phyloP scores from a whole-genome alignment of 2,797 vertebrate species.

The Distichodus sexfasciatus region DNA sequence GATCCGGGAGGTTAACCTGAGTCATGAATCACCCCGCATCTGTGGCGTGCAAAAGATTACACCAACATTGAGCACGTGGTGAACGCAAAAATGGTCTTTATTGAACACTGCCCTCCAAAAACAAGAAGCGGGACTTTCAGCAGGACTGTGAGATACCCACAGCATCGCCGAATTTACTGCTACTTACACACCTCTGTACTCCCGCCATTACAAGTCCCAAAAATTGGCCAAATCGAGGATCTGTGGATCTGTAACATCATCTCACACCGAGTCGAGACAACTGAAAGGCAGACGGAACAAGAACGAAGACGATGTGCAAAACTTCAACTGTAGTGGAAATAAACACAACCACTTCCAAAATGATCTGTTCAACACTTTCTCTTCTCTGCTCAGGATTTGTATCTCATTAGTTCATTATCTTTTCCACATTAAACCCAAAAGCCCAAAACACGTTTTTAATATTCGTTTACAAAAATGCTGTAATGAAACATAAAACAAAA shows the following conservation, averaged over 20 bases:
- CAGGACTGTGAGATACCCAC: constrained; percentile 56
- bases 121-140: constrained; percentile 25
- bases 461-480: too few relatives aligned
- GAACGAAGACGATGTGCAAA: constrained; percentile 21
- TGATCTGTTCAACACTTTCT: too few relatives aligned
- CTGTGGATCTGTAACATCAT: constrained; percentile 27
- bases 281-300: neutral
- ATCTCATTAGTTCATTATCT: too few relatives aligned
- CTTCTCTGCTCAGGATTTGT: too few relatives aligned
- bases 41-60: too few relatives aligned
- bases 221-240: constrained; percentile 26
- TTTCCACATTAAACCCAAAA: too few relatives aligned
- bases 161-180: constrained; percentile 12
- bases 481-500: too few relatives aligned
- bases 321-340: constrained; percentile 17
- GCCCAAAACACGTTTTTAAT: too few relatives aligned
- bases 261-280: constrained; percentile 19
- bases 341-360: neutral
- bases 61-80: too few relatives aligned
- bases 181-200: neutral
- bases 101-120: constrained; percentile 39
- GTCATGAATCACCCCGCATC: too few relatives aligned
- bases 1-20: too few relatives aligned
- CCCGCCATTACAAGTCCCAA: neutral
- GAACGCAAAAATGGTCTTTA: constrained; percentile 48